Evolutionary conservation across 2,888 invertebrate species (phyloP), one percentile per base, ranked within the genome.

Genomic region (Pteria penguin): DNA sequence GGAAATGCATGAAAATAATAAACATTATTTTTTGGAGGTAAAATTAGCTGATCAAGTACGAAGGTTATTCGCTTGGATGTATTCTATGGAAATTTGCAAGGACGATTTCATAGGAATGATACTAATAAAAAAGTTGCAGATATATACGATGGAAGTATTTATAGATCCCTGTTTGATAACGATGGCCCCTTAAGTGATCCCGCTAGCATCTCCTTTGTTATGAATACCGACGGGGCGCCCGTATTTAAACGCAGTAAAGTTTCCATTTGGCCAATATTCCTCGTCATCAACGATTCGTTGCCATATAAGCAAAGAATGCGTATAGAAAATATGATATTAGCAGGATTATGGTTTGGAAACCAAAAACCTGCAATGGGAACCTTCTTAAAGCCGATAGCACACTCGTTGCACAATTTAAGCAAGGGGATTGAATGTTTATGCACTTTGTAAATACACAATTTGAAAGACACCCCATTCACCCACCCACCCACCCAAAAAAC

Each of bases 281-380:
- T 79, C 11, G 57, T 74, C 31, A 78, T 81, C 14, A 82, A 82
- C 75, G 79, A 81, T 60, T n/a, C n/a, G n/a, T 55, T 82, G n/a
- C 78, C 76, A 22, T 74, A 60, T 29, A 31, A 69, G 26, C 18
- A 14, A 8, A 18, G 61, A 14, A 66, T 69, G 74, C 60, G 26
- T 24, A 54, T 18, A 60, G 73, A 60, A n/a, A 60, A 67, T 26
- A 67, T 67, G 66, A 29, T 73, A 2, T 22, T 67, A n/a, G 71
- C 73, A 24, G 67, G 61, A 8, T 32, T 78, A 14, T 74, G 78
- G 74, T 65, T 70, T 62, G 78, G 74, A 0, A 55, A 32, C 24
- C 54, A 71, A 62, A 78, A 74, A 27, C 74, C 78, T 45, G 33
- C 74, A 0, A 71, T 74, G 67, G 24, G 32, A 31, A 75, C 75